Percentiles rank a stretch among this genome's conserved stretches.
These are phyloP conservation scores for Leptodirus hochenwartii DNA, from an alignment of 2,888 invertebrate species.

Conservation along the genomic window DNA sequence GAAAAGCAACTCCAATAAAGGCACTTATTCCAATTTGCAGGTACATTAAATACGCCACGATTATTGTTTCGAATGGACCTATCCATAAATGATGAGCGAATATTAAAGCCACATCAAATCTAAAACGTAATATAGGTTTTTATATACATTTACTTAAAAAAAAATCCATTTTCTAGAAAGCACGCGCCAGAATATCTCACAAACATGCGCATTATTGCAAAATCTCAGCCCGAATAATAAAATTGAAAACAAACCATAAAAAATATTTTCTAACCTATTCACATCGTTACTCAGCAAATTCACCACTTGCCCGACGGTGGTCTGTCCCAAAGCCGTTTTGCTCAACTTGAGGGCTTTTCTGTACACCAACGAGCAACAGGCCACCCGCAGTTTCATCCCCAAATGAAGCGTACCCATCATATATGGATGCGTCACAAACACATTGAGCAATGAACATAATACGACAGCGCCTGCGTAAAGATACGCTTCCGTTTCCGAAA, in stretches of 20 bases:
- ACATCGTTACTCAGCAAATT: slow-evolving; percentile 94
- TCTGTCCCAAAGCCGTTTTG: slow-evolving; percentile 54
- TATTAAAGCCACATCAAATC: slow-evolving; percentile 66
- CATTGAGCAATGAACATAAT: slow-evolving; percentile 52
- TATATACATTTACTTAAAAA: too few relatives aligned
- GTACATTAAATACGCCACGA: slow-evolving; percentile 60
- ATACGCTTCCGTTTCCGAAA: slow-evolving; percentile 43
- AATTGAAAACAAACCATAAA: too few relatives aligned
- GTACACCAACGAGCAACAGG: slow-evolving; percentile 70
- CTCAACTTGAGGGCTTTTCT: slow-evolving; percentile 41
- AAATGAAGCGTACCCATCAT: slow-evolving; percentile 74
- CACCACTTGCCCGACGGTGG: slow-evolving; percentile 59
- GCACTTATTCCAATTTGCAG: slow-evolving; percentile 37
- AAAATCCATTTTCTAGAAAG: too few relatives aligned
- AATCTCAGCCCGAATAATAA: too few relatives aligned
- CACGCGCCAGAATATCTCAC: too few relatives aligned
- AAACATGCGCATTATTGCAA: too few relatives aligned
- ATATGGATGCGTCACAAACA: slow-evolving; percentile 77
- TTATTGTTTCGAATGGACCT: slow-evolving; percentile 59
- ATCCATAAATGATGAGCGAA: slow-evolving; percentile 71
- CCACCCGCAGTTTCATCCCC: slow-evolving; percentile 73
- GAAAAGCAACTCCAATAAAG: slow-evolving; percentile 35
- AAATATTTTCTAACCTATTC: too few relatives aligned
- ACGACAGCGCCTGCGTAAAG: slow-evolving; percentile 61
- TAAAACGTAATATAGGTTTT: too few relatives aligned